These are phyloP conservation scores for Carcharodon carcharias DNA, from an alignment of 2,797 vertebrate species.

Conservation along the genomic window DNA sequence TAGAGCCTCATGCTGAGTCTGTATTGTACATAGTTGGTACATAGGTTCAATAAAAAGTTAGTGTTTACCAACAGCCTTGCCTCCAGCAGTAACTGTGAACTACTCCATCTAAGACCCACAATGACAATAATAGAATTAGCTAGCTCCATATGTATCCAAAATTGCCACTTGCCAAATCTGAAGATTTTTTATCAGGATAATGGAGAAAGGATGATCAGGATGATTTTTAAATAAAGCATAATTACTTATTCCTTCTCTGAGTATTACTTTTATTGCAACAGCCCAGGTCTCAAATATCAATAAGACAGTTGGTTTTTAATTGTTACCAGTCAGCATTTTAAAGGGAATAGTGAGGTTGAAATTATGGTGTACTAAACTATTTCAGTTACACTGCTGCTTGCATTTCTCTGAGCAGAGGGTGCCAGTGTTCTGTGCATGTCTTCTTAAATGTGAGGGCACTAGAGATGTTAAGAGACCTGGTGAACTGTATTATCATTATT, in stretches of 20 bases:
- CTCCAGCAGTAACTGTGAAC: too few species aligned
- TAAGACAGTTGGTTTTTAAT: background rate
- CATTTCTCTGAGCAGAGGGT: background rate
- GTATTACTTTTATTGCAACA: background rate
- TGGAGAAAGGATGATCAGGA: background rate
- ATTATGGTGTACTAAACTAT: background rate
- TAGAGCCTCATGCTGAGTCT: too few species aligned
- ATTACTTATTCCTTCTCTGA: background rate
- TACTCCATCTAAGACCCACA: too few species aligned
- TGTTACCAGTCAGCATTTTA: background rate
- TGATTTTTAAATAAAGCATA: background rate
- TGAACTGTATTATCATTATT: background rate
- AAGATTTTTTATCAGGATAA: background rate
- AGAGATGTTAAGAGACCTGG: background rate
- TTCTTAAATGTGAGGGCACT: background rate
- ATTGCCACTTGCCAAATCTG: too few species aligned
- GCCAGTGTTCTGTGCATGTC: background rate
- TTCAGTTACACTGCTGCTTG: background rate
- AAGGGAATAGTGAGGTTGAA: background rate
- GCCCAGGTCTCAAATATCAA: background rate
- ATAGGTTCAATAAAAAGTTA: too few species aligned
- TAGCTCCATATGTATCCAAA: too few species aligned
- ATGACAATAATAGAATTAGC: background rate
- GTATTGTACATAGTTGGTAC: too few species aligned
- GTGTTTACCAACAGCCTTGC: too few species aligned